A percentile compares a stretch with the other conserved stretches of the same genome.
Conservation (phyloP, 2,113 vertebrate species). For the Laterallus jamaicensis region DNA sequence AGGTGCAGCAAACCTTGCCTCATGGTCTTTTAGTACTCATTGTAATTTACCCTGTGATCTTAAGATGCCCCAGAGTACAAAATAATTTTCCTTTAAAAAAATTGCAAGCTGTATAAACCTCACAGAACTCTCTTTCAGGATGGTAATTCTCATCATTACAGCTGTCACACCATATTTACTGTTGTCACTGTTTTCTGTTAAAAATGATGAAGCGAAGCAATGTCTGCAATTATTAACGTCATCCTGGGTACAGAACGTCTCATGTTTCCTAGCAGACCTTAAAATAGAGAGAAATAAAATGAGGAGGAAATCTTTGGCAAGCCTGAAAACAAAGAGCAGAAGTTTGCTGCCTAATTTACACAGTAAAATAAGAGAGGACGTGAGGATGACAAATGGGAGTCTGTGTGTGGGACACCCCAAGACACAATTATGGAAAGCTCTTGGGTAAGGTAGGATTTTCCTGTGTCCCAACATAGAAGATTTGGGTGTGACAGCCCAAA, state of each 20-base stretch:
- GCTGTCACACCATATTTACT: conserved; percentile 22
- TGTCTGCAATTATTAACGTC: not conserved
- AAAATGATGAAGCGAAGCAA: conserved; percentile 9
- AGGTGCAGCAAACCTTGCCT: not conserved
- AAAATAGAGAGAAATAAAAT: not conserved
- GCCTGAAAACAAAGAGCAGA: not conserved
- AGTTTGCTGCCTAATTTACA: not conserved
- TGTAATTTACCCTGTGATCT: not conserved
- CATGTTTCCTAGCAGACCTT: not conserved
- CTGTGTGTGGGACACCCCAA: not conserved
- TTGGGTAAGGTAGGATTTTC: not conserved
- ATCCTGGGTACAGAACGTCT: not conserved
- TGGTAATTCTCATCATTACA: not conserved
- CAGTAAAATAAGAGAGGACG: not conserved
- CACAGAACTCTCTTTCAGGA: conserved; percentile 23
- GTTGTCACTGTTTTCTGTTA: conserved; percentile 14
- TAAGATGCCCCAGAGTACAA: not conserved
- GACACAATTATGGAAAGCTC: not conserved
- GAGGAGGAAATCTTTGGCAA: not conserved
- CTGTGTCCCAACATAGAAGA: not conserved
- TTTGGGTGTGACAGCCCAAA: not conserved
- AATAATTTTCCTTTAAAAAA: not conserved
- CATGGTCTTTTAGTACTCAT: not conserved
- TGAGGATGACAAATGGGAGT: not conserved
- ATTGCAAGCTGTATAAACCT: not conserved